phyloP scores from a whole-genome alignment of 2,888 invertebrate species.

The Theretra japonica region DNA sequence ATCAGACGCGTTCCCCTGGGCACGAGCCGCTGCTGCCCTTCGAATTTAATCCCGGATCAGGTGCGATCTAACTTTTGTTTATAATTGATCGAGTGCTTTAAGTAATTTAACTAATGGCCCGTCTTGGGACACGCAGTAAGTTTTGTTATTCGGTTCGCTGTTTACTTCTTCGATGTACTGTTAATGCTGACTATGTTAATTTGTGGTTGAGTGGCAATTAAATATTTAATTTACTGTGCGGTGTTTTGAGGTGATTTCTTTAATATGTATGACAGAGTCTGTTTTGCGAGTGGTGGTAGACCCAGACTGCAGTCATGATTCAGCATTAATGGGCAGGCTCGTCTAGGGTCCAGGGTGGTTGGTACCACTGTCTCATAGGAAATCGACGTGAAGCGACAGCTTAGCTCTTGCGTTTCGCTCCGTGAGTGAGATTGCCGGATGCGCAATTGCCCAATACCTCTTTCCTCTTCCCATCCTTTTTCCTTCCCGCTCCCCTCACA shows the following conservation, averaged over 20 bases:
- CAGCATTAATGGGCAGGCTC: no score
- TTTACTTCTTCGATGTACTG: not conserved
- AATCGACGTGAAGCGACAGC: no score
- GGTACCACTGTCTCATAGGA: no score
- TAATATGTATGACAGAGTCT: no score
- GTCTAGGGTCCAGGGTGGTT: no score
- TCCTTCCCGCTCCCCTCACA: no score
- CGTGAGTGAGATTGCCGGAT: no score
- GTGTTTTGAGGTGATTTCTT: not conserved
- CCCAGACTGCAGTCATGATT: no score
- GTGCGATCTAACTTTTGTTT: constrained; percentile 48
- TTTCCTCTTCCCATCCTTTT: no score
- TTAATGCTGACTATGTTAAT: not conserved
- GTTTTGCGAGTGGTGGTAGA: no score
- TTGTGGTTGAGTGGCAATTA: not conserved
- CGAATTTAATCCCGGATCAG: constrained; percentile 48
- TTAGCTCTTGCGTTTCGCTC: no score
- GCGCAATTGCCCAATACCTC: no score
- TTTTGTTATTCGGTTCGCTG: constrained; percentile 17
- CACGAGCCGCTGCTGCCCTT: constrained; percentile 2
- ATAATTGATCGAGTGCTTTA: constrained; percentile 46
- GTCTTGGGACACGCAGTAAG: constrained; percentile 12
- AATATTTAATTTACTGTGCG: not conserved
- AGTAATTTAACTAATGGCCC: constrained; percentile 24
- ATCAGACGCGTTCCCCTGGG: constrained; percentile 17